Conservation (phyloP, 2,797 vertebrate genomes). For the Tapera naevia region DNA sequence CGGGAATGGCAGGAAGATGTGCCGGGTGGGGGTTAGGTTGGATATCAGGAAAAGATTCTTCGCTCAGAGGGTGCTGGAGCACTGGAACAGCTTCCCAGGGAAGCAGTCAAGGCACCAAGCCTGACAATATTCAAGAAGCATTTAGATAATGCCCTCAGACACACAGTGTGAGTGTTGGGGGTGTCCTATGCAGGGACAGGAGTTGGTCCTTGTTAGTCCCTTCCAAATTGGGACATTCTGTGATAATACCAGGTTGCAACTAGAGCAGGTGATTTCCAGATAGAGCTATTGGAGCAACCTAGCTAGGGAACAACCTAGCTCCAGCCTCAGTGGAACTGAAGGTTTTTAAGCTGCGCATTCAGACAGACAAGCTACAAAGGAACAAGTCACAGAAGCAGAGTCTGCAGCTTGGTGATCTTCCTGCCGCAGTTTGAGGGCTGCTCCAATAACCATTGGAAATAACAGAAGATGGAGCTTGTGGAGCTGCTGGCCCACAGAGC, state of each 20-base stretch:
- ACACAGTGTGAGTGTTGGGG: too few relatives aligned
- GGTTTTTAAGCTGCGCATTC: not conserved
- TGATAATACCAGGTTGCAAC: not conserved
- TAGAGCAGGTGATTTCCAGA: not conserved
- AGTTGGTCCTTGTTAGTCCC: too few relatives aligned
- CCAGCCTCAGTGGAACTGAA: not conserved
- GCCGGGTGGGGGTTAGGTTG: too few relatives aligned
- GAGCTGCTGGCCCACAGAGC: not conserved
- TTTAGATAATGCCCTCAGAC: too few relatives aligned
- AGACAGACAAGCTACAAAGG: not conserved
- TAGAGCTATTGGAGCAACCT: not conserved
- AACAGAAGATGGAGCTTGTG: not conserved
- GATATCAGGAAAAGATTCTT: too few relatives aligned
- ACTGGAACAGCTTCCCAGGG: too few relatives aligned
- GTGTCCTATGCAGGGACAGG: too few relatives aligned
- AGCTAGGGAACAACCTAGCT: not conserved
- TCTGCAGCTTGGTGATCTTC: not conserved
- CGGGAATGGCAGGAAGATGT: too few relatives aligned
- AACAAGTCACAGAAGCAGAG: not conserved
- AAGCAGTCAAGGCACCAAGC: too few relatives aligned
- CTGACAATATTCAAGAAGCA: too few relatives aligned
- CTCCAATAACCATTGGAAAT: not conserved
- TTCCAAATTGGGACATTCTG: too few relatives aligned
- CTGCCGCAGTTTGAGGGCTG: not conserved
- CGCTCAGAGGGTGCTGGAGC: too few relatives aligned